A percentile compares a stretch with the other conserved stretches of the same genome.
These are phyloP conservation scores for Epinephelus cyanopodus DNA, from an alignment of 2,113 vertebrate species.

Conservation along the genomic window DNA sequence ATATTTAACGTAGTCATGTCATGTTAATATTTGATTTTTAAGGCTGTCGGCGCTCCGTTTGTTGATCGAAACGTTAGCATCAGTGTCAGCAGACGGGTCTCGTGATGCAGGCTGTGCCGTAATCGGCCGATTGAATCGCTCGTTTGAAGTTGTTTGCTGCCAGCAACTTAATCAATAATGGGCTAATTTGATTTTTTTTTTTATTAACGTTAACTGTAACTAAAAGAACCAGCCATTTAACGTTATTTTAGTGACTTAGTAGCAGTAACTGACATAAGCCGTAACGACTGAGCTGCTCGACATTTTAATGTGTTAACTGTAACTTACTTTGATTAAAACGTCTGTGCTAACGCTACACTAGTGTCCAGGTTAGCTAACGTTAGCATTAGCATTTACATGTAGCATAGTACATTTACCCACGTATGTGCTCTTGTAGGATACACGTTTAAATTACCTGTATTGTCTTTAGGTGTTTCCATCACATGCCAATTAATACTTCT, in stretches of 20 bases:
- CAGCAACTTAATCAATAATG: not conserved
- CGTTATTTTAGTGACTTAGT: too few species aligned
- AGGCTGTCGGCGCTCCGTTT: fast-evolving
- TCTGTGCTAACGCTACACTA: not conserved
- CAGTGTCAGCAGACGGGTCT: slow-evolving; percentile 63
- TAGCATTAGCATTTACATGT: not conserved
- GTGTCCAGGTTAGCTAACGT: not conserved
- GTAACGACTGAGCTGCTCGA: not conserved
- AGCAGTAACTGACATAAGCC: not conserved
- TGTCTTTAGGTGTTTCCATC: too few species aligned
- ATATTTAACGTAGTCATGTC: fast-evolving
- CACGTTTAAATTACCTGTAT: too few species aligned
- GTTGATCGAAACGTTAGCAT: slow-evolving; percentile 16
- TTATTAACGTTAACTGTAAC: not conserved
- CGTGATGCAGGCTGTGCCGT: slow-evolving; percentile 56
- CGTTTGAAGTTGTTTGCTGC: not conserved
- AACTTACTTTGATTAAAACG: not conserved
- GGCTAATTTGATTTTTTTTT: too few species aligned
- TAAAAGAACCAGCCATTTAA: too few species aligned
- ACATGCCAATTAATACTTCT: too few species aligned
- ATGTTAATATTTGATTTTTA: not conserved
- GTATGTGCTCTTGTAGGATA: too few species aligned
- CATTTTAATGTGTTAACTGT: not conserved
- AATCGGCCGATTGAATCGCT: not conserved
- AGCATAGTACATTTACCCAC: too few species aligned